These are phyloP conservation scores for Charina bottae DNA, from an alignment of 2,113 vertebrate species.

Conservation along the genomic window DNA sequence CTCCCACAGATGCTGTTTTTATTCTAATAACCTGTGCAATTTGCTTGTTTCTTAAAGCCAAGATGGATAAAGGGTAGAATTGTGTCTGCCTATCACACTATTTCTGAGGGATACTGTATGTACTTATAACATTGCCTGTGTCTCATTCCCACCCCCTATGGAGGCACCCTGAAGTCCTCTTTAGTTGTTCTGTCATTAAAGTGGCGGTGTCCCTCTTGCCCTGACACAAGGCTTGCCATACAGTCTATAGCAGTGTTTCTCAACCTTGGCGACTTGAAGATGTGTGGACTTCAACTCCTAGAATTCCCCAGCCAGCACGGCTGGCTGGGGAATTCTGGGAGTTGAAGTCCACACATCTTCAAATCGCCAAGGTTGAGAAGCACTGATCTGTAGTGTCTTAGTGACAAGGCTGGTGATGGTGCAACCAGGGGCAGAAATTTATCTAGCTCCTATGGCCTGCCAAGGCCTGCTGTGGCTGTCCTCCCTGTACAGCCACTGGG, in stretches of 20 bases:
- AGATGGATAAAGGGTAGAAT: background rate
- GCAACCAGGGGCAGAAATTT: background rate
- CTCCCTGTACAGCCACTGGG: background rate
- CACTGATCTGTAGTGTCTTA: background rate
- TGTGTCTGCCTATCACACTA: background rate
- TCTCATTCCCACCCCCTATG: background rate
- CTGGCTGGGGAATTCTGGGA: background rate
- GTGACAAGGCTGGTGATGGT: background rate
- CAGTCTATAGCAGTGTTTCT: background rate
- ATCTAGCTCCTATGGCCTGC: background rate
- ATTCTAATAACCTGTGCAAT: background rate
- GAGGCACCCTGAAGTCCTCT: background rate
- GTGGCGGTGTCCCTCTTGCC: background rate
- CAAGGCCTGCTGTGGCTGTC: background rate
- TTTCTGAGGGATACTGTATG: background rate
- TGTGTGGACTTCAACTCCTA: no score
- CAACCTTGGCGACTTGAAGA: no score
- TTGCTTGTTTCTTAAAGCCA: background rate
- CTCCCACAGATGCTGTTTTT: background rate
- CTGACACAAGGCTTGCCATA: background rate
- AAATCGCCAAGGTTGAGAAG: no score
- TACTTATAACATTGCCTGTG: background rate
- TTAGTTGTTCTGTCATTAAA: background rate
- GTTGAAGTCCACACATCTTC: no score
- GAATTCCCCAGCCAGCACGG: no score